Conservation (phyloP, 1,140 invertebrate species). For the Vollenhovia emeryi region DNA sequence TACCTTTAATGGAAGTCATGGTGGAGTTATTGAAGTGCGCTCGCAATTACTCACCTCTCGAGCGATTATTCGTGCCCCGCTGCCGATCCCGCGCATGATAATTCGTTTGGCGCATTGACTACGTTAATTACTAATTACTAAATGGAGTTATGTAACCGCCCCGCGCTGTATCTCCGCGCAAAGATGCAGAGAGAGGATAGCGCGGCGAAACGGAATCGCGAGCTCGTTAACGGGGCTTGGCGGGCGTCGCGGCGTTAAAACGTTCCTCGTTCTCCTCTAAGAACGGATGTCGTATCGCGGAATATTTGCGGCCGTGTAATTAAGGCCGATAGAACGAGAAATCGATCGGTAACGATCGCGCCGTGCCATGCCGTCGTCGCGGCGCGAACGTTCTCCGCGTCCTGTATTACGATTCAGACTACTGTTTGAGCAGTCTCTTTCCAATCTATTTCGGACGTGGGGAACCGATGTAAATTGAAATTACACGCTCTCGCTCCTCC, state of each 20-base stretch:
- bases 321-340: not conserved
- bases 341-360: not conserved
- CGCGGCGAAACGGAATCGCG: not conserved
- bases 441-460: not conserved
- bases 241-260: not conserved
- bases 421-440: not conserved
- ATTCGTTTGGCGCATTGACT: constrained; percentile 63
- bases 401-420: not conserved
- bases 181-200: not conserved
- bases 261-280: not conserved
- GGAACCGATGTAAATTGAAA: constrained; percentile 8
- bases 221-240: not conserved
- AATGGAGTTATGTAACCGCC: not conserved
- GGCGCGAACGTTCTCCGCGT: not conserved
- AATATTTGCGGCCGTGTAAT: constrained; percentile 34
- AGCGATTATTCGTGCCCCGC: constrained; percentile 62
- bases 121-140: constrained; percentile 72
- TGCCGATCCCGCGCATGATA: constrained; percentile 65
- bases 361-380: not conserved
- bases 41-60: constrained; percentile 63
- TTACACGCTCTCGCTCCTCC: not conserved
- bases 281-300: constrained; percentile 5
- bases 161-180: constrained; percentile 18
- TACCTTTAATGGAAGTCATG: constrained; percentile 65
- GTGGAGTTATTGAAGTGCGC: constrained; percentile 66